phyloP scores from a whole-genome alignment of 2,888 invertebrate species.

The Carabus problematicus region DNA sequence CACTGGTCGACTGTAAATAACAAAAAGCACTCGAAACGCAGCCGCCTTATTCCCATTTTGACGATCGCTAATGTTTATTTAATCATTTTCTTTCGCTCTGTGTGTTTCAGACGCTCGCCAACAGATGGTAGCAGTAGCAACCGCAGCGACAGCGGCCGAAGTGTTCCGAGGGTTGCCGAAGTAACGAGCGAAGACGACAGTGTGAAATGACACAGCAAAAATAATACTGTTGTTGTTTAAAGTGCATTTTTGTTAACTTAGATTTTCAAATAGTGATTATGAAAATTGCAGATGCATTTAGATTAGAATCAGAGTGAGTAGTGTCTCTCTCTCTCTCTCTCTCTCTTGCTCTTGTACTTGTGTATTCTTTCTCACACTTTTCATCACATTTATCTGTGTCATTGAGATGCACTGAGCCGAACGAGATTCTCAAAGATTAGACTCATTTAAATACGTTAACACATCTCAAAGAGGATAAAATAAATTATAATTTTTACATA shows the following conservation, averaged over 20 bases:
- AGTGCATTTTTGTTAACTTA: conserved; percentile 36
- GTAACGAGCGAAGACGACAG: conserved; percentile 18
- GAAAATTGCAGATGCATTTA: conserved; percentile 26
- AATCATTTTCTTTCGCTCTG: conserved; percentile 20
- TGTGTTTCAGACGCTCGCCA: conserved; percentile 34
- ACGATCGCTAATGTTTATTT: conserved; percentile 38
- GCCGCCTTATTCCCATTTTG: conserved; percentile 8
- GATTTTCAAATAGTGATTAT: conserved; percentile 25
- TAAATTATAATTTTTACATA: no score
- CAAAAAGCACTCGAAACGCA: conserved; percentile 8
- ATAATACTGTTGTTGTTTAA: conserved; percentile 28
- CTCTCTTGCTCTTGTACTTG: conserved; percentile 18
- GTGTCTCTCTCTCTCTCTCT: conserved; percentile 17
- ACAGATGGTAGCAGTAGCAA: conserved; percentile 27
- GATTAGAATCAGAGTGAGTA: conserved; percentile 30
- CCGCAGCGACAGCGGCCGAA: background rate
- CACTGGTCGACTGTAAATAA: conserved; percentile 22
- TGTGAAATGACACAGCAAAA: conserved; percentile 24
- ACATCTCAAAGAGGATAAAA: no score
- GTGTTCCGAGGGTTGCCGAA: conserved; percentile 17
- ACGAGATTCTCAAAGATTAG: background rate
- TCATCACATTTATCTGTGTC: conserved; percentile 19
- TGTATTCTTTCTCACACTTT: conserved; percentile 35
- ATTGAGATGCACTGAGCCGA: background rate
- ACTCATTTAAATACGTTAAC: no score